These are phyloP conservation scores for Drosophila yooni DNA, from an alignment of 2,888 invertebrate genomes.

Conservation along the genomic window DNA sequence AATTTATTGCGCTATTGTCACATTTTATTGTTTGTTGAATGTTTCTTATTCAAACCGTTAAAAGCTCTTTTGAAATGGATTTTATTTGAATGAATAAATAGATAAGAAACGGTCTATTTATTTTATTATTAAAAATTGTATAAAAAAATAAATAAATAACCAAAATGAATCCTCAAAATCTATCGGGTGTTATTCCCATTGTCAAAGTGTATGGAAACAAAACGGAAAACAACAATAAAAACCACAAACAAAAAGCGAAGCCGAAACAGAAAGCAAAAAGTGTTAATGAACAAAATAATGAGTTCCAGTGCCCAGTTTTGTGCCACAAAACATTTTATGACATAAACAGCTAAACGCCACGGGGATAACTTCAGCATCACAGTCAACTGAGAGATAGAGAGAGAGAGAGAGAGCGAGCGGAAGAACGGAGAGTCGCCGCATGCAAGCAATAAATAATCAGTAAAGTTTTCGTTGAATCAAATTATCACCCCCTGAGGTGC, in stretches of 20 bases:
- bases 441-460: constrained; percentile 79
- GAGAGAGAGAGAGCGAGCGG: constrained; percentile 4
- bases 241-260: constrained; percentile 22
- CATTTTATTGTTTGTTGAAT: background rate
- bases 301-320: constrained; percentile 75
- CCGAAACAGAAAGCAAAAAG: constrained; percentile 58
- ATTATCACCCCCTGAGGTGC: constrained; percentile 80
- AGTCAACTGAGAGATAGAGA: background rate
- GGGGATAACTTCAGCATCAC: constrained; percentile 58
- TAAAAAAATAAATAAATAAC: background rate
- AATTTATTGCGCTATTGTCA: background rate
- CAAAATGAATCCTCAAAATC: background rate
- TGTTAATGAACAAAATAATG: constrained; percentile 79
- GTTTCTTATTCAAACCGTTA: background rate
- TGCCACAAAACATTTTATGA: constrained; percentile 78
- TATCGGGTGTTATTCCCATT: constrained; percentile 5
- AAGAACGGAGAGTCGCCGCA: constrained; percentile 47
- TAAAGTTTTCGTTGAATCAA: constrained; percentile 80
- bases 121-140: background rate
- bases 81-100: no score
- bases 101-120: background rate
- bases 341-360: constrained; percentile 76
- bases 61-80: background rate
- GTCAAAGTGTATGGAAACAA: constrained; percentile 33
- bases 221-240: constrained; percentile 19